Percentiles rank a stretch among this genome's conserved stretches.
Conservation (phyloP, 2,113 vertebrate species). For the Indri indri region DNA sequence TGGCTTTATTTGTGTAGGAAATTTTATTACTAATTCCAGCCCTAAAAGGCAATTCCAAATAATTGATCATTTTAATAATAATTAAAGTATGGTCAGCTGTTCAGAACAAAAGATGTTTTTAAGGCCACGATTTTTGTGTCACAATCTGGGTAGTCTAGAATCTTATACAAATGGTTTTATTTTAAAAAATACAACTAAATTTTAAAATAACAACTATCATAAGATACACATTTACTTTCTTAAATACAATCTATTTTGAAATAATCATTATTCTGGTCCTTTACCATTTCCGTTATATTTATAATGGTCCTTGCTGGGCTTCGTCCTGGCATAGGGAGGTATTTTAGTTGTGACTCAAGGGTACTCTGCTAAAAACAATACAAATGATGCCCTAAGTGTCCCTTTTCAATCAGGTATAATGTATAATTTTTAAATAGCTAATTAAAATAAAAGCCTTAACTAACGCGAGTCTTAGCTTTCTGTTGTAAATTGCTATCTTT, state of each 20-base stretch:
- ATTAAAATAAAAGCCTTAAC: not conserved
- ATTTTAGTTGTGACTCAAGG: not conserved
- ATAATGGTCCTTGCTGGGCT: too few species aligned
- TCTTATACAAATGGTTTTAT: not conserved
- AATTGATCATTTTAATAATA: not conserved
- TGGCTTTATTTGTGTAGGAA: not conserved
- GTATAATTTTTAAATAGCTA: not conserved
- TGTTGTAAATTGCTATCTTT: not conserved
- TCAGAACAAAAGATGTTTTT: not conserved
- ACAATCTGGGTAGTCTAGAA: not conserved
- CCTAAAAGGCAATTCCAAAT: not conserved
- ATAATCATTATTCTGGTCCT: not conserved
- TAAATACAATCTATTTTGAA: not conserved
- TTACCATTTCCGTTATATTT: not conserved
- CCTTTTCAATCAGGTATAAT: not conserved
- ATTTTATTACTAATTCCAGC: not conserved
- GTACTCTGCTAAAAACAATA: not conserved
- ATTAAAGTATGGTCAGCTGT: not conserved
- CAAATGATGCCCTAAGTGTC: rapidly evolving
- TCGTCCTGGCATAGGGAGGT: too few species aligned
- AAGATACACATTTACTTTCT: not conserved
- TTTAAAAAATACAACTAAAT: not conserved
- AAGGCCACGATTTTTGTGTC: not conserved
- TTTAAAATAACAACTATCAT: slow-evolving; percentile 1
- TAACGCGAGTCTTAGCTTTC: not conserved